These are phyloP conservation scores for Papilio polytes DNA, from an alignment of 1,140 invertebrate species.

Conservation along the genomic window DNA sequence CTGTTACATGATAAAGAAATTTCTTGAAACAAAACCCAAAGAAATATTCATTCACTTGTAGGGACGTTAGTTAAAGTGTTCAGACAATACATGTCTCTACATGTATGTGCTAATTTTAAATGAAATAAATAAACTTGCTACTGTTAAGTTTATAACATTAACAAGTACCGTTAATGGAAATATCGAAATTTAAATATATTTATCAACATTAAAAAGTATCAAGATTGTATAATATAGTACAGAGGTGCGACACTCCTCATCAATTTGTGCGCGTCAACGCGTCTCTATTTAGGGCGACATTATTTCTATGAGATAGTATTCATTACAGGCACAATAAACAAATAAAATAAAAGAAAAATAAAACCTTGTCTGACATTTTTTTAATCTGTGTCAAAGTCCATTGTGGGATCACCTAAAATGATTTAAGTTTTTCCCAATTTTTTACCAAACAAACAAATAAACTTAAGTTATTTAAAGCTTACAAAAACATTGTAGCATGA, in stretches of 20 bases:
- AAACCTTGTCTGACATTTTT: too few relatives aligned
- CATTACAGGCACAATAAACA: neutral
- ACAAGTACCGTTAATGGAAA: too few relatives aligned
- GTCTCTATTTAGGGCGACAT: constrained; percentile 63
- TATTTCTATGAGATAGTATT: constrained; percentile 63
- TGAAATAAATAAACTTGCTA: too few relatives aligned
- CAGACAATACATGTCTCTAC: too few relatives aligned
- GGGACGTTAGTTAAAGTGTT: neutral
- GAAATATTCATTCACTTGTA: neutral
- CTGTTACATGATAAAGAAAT: constrained; percentile 19
- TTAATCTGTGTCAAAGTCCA: too few relatives aligned
- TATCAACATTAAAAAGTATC: constrained; percentile 48
- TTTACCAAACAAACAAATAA: neutral
- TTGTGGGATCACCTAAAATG: too few relatives aligned
- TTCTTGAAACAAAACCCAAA: neutral
- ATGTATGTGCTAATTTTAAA: too few relatives aligned
- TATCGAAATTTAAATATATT: too few relatives aligned
- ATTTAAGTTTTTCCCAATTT: too few relatives aligned
- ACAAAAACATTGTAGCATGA: neutral
- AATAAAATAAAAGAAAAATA: neutral
- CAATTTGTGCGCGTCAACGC: constrained; percentile 75
- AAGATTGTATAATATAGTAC: constrained; percentile 50
- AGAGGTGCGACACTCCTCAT: constrained; percentile 67
- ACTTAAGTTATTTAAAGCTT: neutral
- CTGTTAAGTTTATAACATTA: too few relatives aligned